Base-by-base conservation (phyloP, 1,140 invertebrate species). In the Drosophila punjabiensis region DNA sequence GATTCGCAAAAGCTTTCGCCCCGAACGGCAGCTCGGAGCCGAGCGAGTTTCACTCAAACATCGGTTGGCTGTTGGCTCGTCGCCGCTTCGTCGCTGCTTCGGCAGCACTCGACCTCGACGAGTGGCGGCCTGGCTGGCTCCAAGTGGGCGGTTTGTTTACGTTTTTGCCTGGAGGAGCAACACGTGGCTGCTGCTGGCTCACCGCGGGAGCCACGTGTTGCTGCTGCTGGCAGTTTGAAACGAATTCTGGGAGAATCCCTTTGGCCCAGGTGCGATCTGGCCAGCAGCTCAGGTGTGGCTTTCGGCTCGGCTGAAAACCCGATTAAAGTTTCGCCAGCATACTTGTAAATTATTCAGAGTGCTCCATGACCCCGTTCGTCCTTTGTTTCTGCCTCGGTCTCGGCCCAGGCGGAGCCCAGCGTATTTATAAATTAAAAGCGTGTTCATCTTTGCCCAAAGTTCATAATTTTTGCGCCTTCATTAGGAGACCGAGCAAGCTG, bases 381-480 rank as follows among this genome's bases (percentile, higher is more conserved):
- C 16, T 16, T 52, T n/a, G 28, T 14, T 47, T 8, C n/a, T n/a
- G n/a, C n/a, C n/a, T n/a, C n/a, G n/a, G n/a, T n/a, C 5, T 7
- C 35, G 11, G 43, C 30, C 20, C n/a, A 10, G 43, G 18, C 13
- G 4, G 37, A 37, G 9, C 32, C 32, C 55, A 24, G 59, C 53
- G 41, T 78, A 76, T 73, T 82, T 76, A 78, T 64, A 76, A 85
- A 88, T 88, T 89, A 82, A 88, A 90, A 90, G 56, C 75, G 50
- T 76, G 80, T 89, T 90, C 81, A 90, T 85, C 75, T 82, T 85
- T 88, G 70, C 74, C 66, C 60, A 76, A 84, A 85, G 85, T 85
- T 88, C 70, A 88, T 90, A 79, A 85, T 82, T 90, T 84, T 76
- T 90, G 78, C 64, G 70, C 78, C 75, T 90, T 90, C 63, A 82